A percentile compares a stretch with the other conserved stretches of the same genome.
phyloP scores from a whole-genome alignment of 2,113 vertebrate genomes.

The Plestiodon gilberti region DNA sequence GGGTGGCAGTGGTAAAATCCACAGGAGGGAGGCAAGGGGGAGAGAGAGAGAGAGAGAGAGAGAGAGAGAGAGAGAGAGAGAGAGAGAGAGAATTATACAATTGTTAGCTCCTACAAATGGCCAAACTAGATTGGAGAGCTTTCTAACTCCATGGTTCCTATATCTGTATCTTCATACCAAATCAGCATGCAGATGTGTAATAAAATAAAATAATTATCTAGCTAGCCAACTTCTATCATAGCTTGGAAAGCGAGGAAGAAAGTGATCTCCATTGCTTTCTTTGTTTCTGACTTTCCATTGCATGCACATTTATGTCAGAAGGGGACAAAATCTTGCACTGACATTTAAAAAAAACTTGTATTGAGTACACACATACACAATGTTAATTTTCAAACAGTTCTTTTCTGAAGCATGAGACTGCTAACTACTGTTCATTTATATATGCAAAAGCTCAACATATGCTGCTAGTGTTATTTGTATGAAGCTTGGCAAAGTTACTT shows the following conservation, averaged over 20 bases:
- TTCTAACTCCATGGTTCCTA: too few species aligned
- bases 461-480: slow-evolving; percentile 7
- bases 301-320: neutral
- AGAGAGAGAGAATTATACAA: too few species aligned
- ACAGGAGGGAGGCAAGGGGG: too few species aligned
- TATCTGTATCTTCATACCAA: too few species aligned
- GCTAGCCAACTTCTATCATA: neutral
- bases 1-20: too few species aligned
- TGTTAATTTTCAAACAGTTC: slow-evolving; percentile 8
- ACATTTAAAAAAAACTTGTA: neutral
- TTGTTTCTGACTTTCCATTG: neutral
- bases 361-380: neutral
- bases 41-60: too few species aligned
- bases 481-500: neutral
- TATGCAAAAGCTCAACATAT: slow-evolving; percentile 14
- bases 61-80: too few species aligned
- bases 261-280: neutral
- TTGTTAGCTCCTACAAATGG: too few species aligned
- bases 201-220: neutral
- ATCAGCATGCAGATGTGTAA: neutral
- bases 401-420: neutral
- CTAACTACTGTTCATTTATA: slow-evolving; percentile 13
- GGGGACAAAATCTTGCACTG: neutral
- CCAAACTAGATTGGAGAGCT: too few species aligned
- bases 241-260: neutral